Evolutionary conservation across 2,113 vertebrate genomes (phyloP), one percentile per base, ranked within the genome.

Genomic region (Lucifuga dentata): DNA sequence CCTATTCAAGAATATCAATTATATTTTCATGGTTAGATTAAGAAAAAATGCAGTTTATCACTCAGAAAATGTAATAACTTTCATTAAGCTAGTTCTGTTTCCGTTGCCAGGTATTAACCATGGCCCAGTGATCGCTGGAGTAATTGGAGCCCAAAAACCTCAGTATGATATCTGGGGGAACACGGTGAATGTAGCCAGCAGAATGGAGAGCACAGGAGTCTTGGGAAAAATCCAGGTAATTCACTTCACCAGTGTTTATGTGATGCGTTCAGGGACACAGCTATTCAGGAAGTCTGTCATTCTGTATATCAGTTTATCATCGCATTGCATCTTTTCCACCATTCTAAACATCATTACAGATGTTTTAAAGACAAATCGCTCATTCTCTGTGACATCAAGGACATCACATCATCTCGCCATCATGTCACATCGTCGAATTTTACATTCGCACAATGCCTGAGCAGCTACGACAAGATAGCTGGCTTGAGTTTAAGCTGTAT

Each of bases 141-240:
- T 99, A 55, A 99, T 99, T 17, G 97, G 97, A 48, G 97, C 97
- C 76, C 97, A 99, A 91, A 98, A 99, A 82, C 97, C 97, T 1
- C 97, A 99, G 9, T 99, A 99, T 46, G 97, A 99, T 29, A 99
- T 99, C 80, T 99, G 97, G 97, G 97, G 97, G 19, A 98, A 99
- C 91, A 96, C 97, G 0, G 97, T 99, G 71, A 99, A 99, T 11
- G 97, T 98, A 63, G 97, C 97, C 57, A 99, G 97, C 74, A 91
- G 97, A 52, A 99, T 99, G 97, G 97, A 99, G 77, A 99, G 97
- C 88, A 99, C 97, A 0, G 97, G 97, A 5, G 92, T 99, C 62
- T 90, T 99, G 73, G 97, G 97, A 15, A 99, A 98, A 89, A 99
- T 98, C 89, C 97, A 99, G 93, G 97, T 96, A 76, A 74, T 11